Conservation (phyloP, 2,888 invertebrate genomes). For the Fissipunctia ypsillon region DNA sequence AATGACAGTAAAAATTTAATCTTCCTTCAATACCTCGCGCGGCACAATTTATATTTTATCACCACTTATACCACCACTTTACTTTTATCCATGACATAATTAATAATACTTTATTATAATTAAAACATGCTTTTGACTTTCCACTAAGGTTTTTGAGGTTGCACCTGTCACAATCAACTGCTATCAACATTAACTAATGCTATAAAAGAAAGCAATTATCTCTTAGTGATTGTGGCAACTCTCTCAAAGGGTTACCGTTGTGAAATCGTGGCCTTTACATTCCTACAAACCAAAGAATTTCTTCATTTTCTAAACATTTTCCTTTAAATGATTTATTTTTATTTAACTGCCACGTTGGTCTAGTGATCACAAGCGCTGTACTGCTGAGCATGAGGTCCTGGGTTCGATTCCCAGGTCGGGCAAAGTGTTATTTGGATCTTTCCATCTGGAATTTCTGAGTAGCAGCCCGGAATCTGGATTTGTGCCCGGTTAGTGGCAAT, state of each 20-base stretch:
- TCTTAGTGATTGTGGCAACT: constrained; percentile 22
- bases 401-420: no score
- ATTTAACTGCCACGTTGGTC: no score
- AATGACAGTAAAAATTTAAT: background rate
- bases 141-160: constrained; percentile 5
- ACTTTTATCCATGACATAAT: background rate
- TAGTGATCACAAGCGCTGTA: no score
- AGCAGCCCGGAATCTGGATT: no score
- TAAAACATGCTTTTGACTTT: constrained; percentile 21
- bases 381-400: no score
- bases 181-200: constrained; percentile 24
- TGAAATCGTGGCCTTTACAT: constrained; percentile 28
- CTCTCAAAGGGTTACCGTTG: constrained; percentile 28
- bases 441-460: no score
- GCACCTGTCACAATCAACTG: constrained; percentile 8
- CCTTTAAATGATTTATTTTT: background rate
- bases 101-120: constrained; percentile 2
- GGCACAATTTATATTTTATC: background rate
- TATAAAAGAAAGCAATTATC: constrained; percentile 47
- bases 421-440: no score
- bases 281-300: background rate
- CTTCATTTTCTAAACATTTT: constrained; percentile 21
- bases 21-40: no score
- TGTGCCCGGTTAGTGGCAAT: no score
- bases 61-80: no score